phyloP scores from a whole-genome alignment of 2,888 invertebrate species.

The Trichogramma evanescens region DNA sequence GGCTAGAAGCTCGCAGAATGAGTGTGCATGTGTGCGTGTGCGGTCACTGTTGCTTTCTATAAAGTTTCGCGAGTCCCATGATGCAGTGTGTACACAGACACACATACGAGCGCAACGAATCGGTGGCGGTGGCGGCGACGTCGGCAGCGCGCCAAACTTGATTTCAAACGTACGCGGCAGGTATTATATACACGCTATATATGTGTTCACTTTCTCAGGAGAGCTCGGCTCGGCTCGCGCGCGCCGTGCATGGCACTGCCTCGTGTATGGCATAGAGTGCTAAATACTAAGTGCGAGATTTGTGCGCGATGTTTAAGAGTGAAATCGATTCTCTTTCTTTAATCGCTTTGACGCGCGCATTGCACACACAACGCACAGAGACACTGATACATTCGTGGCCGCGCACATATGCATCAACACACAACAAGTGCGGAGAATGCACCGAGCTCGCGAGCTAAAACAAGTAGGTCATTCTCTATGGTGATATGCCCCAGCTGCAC shows the following conservation, averaged over 20 bases:
- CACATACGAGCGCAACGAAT: too few relatives aligned
- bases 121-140: not conserved
- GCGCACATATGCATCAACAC: too few relatives aligned
- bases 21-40: not conserved
- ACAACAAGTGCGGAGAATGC: too few relatives aligned
- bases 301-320: conserved; percentile 2
- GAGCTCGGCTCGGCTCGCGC: not conserved
- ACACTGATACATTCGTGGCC: too few relatives aligned
- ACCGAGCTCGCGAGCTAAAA: too few relatives aligned
- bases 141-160: conserved; percentile 18
- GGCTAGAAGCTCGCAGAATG: too few relatives aligned
- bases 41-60: conserved; percentile 21
- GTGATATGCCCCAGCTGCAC: too few relatives aligned
- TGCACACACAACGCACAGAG: too few relatives aligned
- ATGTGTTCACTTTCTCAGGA: conserved; percentile 13
- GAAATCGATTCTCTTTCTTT: conserved; percentile 22
- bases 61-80: conserved; percentile 6
- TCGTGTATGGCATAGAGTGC: too few relatives aligned
- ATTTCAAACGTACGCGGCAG: conserved; percentile 10
- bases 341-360: conserved; percentile 12
- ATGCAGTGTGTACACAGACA: not conserved
- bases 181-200: too few relatives aligned
- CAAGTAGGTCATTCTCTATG: too few relatives aligned
- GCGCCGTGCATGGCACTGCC: not conserved
- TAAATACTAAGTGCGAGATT: too few relatives aligned